phyloP scores from a whole-genome alignment of 2,888 invertebrate genomes.

The Agonopterix heracliana region DNA sequence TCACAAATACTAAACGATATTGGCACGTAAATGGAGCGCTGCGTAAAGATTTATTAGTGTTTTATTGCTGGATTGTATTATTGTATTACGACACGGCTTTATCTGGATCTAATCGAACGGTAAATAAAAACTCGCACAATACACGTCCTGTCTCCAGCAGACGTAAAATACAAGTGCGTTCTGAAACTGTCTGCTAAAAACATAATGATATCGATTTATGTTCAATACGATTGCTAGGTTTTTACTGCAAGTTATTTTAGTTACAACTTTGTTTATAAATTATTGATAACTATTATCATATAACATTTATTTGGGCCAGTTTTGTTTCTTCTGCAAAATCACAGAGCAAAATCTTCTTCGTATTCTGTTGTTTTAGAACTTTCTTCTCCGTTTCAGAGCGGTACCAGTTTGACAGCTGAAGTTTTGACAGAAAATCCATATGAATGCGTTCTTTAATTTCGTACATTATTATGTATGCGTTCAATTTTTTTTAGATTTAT shows the following conservation, averaged over 20 bases:
- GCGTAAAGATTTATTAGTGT: background rate
- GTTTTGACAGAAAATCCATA: constrained; percentile 23
- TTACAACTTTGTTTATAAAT: no score
- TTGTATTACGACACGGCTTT: constrained; percentile 12
- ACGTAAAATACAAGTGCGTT: constrained; percentile 9
- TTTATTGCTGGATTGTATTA: constrained; percentile 6
- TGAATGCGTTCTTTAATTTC: constrained; percentile 19
- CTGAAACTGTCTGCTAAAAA: constrained; percentile 4
- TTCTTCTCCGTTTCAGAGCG: background rate
- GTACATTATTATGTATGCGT: constrained; percentile 10
- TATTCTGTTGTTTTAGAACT: background rate
- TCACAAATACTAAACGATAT: background rate
- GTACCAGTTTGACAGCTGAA: constrained; percentile 13
- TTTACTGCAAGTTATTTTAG: no score
- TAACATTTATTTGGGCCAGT: no score
- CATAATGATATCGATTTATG: no score
- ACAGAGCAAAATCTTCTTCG: background rate
- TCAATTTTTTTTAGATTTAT: background rate
- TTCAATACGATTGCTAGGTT: no score
- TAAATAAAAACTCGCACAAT: constrained; percentile 16
- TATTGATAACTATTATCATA: no score
- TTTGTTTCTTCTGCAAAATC: no score
- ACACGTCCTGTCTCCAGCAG: background rate
- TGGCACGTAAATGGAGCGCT: background rate
- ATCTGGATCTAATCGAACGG: constrained; percentile 13